Base-by-base conservation (phyloP, 2,888 invertebrate genomes). In the Ochropleura leucogaster region DNA sequence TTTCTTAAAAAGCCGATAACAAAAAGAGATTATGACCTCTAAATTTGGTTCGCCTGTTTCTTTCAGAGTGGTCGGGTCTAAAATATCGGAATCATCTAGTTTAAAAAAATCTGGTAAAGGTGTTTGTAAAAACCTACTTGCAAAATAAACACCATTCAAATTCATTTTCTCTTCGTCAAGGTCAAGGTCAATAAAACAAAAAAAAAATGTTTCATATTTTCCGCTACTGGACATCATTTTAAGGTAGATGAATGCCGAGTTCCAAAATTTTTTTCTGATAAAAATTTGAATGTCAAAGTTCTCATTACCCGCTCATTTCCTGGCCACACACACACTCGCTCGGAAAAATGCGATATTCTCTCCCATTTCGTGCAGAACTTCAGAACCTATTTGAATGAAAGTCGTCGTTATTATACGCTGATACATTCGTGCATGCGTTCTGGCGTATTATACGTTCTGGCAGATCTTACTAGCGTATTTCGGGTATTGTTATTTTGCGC, bases 361-460 rank as follows among this genome's bases (percentile, higher is more conserved):
- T 66, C 65, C 66, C 78, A 82, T 87, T 85, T 81, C 63, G 76
- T 80, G 80, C 78, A 82, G 82, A 81, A 87, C 88, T 87, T 84
- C 74, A 85, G 84, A 69, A 82, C 18, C 79, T 84, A 83, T 83
- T 84, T 86, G 82, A 86, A 87, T 85, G 83, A 83, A 84, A 82
- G 72, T 77, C 77, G 70, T 60, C 77, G 72, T 76, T 82, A 74
- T 79, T 80, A 76, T 86, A 87, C 73, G 75, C 63, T 81, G 72
- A 83, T 88, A 86, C 73, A 68, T 79, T 79, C 63, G 68, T 49
- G 77, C 77, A 64, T 77, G 64, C 46, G 20, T 55, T 67, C 40
- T 64, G 47, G 68, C 66, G 63, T 69, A 49, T 68, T n/a, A 60
- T 69, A 69, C 40, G 7, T 57, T 42, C 68, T 40, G 2, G 55